Evolutionary conservation across 2,888 invertebrate genomes (phyloP).

Genomic region (Esperia sulphurella): DNA sequence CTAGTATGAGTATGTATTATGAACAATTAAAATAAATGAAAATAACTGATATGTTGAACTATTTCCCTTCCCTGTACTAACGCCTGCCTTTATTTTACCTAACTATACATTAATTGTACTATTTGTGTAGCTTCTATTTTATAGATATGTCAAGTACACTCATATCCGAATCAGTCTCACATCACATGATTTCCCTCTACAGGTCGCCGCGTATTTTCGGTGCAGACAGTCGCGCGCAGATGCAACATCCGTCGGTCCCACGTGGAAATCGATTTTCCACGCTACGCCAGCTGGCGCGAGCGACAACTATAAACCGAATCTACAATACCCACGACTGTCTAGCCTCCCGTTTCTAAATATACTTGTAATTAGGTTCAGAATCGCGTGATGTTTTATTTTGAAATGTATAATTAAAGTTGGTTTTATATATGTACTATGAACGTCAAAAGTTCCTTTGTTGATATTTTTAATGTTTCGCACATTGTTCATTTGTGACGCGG

Average conservation of each 20-base stretch:
- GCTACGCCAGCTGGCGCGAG: conserved; percentile 74
- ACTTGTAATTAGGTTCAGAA: conserved; percentile 22
- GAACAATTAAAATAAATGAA: no score
- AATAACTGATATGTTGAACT: no score
- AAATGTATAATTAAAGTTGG: conserved; percentile 26
- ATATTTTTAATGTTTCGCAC: conserved; percentile 80
- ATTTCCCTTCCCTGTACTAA: no score
- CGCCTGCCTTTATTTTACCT: no score
- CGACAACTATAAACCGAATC: conserved; percentile 55
- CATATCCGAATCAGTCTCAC: background rate
- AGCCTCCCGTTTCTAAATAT: conserved; percentile 20
- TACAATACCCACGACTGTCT: conserved; percentile 18
- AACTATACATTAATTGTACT: no score
- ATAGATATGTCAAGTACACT: background rate
- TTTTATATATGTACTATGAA: conserved; percentile 66
- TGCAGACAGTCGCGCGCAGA: conserved; percentile 64
- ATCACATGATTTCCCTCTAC: conserved; percentile 40
- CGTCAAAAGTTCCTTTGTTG: conserved; percentile 78
- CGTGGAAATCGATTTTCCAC: conserved; percentile 79
- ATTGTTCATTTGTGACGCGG: conserved; percentile 57
- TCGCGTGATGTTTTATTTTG: conserved; percentile 17
- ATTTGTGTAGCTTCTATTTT: background rate
- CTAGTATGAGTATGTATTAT: no score
- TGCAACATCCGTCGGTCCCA: conserved; percentile 75
- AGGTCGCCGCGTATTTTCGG: conserved; percentile 59